Evolutionary conservation across 1,140 invertebrate species (phyloP), one percentile per base, ranked within the genome.

Genomic region (Latrodectus geometricus): DNA sequence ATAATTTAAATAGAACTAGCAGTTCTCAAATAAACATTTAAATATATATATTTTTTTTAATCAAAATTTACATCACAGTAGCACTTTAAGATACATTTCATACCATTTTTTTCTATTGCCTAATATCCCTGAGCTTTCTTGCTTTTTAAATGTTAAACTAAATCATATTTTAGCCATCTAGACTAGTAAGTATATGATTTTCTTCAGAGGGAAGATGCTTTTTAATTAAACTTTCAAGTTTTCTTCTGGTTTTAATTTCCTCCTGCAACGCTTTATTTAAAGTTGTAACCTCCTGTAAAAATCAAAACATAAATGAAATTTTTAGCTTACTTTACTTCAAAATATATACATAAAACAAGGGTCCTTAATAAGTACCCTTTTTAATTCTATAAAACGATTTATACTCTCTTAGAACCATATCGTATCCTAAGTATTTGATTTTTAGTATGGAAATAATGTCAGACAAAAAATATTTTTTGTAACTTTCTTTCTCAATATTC

Each of bases 251-350:
- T 72, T 76, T 74, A 7, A 65, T 82, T 70, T 89, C 89, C 50
- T 89, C 87, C 14, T 87, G 79, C 5, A 90, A 68, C n/a, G 85
- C 78, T 84, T 88, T 88, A 8, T 87, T 79, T n/a, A 90, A 80
- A 65, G 74, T 54, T 21, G 86, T 65, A 14, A 86, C 70, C 76
- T 84, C 81, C 81, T 84, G 49, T 0, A 84, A 68, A 17, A 48
- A 15, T 20, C 9, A 73, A n/a, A n/a, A n/a, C n/a, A n/a, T n/a
- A n/a, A n/a, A n/a, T n/a, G n/a, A n/a, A n/a, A n/a, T n/a, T n/a
- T n/a, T n/a, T n/a, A n/a, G n/a, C n/a, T n/a, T n/a, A n/a, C n/a
- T n/a, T n/a, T n/a, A n/a, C n/a, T n/a, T n/a, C n/a, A n/a, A n/a
- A n/a, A n/a, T n/a, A n/a, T n/a, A n/a, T n/a, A n/a, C n/a, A n/a